Base-by-base conservation (phyloP, 2,888 invertebrate genomes). In the Imbricaverruca yamaguchii region DNA sequence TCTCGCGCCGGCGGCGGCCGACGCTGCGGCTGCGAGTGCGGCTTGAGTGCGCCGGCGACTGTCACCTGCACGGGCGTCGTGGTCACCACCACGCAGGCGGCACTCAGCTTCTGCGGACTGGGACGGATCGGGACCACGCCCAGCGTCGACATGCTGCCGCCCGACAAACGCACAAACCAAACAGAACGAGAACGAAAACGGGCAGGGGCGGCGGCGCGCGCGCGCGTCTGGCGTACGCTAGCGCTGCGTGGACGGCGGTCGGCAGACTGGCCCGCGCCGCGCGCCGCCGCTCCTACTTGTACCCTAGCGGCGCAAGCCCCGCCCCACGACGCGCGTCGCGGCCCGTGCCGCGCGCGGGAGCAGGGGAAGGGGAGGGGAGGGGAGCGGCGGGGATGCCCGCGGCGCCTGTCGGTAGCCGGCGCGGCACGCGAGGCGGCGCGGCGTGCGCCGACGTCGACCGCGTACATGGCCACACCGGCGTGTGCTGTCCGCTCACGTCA, bases 61-160 rank as follows among this genome's bases (percentile, higher is more conserved):
- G 82, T 81, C 59, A 81, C 81, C 18, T 82, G 83, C 39, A 82
- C 83, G 18, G 82, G 78, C 39, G 81, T 63, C 10, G 82, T 80
- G 15, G 83, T 81, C 69, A 81, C 80, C 80, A 80, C 81, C 77
- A 83, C 81, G 15, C 82, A 81, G 59, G 81, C 39, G 69, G 74
- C 57, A 80, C 81, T 82, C 23, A 81, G 57, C 81, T 82, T 83
- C 80, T 82, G 82, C 56, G 83, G 83, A 15, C 83, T 82, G 79
- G 83, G 83, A n/a, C 83, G 81, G 57, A 83, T 83, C 23, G 83
- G 83, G 80, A 83, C 82, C 80, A 83, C 59, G 39, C 77, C 10
- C 77, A 39, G 21, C 6, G 55, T 21, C 77, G 11, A 4, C 8
- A 10, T 55, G 25, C n/a, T 11, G 9, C 13, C 10, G 65, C 23